phyloP scores from a whole-genome alignment of 2,888 invertebrate species.

The Ophion costatus region DNA sequence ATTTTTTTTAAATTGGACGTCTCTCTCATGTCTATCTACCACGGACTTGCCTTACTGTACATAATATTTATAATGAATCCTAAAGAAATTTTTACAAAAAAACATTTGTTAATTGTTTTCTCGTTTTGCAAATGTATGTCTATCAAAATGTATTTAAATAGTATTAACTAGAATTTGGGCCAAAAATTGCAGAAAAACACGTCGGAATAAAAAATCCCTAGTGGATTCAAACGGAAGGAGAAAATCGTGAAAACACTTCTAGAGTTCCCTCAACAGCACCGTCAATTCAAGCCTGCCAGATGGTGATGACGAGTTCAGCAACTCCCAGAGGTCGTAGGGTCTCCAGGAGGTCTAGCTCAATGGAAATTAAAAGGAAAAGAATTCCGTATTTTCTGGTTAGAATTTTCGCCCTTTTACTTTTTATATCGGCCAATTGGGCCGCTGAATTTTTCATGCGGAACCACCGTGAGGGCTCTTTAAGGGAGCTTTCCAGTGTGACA shows the following conservation, averaged over 20 bases:
- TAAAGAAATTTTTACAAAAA: too few relatives aligned
- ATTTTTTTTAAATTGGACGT: too few relatives aligned
- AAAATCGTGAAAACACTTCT: slow-evolving; percentile 90
- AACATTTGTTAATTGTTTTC: too few relatives aligned
- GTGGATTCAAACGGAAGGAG: slow-evolving; percentile 88
- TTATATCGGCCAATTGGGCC: neutral
- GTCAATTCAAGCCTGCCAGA: slow-evolving; percentile 81
- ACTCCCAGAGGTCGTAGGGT: slow-evolving; percentile 86
- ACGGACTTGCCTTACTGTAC: too few relatives aligned
- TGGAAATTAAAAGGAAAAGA: slow-evolving; percentile 86
- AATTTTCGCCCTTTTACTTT: neutral
- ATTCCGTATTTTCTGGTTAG: slow-evolving; percentile 81
- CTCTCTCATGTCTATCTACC: too few relatives aligned
- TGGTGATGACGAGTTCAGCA: slow-evolving; percentile 86
- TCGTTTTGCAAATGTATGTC: too few relatives aligned
- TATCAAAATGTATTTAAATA: too few relatives aligned
- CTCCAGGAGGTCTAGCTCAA: slow-evolving; percentile 85
- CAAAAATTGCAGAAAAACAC: slow-evolving; percentile 86
- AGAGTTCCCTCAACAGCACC: slow-evolving; percentile 79
- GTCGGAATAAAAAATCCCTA: slow-evolving; percentile 88
- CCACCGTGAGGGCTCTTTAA: too few relatives aligned
- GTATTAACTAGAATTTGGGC: neutral
- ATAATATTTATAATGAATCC: too few relatives aligned
- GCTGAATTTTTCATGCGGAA: too few relatives aligned
- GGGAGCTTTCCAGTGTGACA: too few relatives aligned